Evolutionary conservation across 92 coral and sea anemone genomes (phyloP).

Genomic region (Galaxea fascicularis): DNA sequence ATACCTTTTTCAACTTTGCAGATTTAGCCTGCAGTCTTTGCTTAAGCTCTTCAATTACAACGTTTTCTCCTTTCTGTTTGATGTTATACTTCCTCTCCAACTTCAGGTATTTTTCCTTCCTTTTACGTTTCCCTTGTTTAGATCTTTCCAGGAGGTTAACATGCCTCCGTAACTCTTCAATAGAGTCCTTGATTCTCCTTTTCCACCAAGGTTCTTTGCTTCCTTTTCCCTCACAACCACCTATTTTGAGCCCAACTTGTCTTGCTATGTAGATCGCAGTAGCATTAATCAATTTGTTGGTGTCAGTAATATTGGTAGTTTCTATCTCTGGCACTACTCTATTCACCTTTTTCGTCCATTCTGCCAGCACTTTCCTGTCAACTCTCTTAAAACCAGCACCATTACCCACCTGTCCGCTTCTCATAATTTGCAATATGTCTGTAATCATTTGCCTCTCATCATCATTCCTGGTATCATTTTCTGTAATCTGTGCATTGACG

Average conservation of each 20-base stretch:
- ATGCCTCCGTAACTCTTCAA: slow-evolving; percentile 51
- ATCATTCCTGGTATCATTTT: slow-evolving; percentile 32
- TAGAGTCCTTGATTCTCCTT: slow-evolving; percentile 57
- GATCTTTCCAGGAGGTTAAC: slow-evolving; percentile 46
- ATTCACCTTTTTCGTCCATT: slow-evolving; percentile 47
- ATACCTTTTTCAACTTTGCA: slow-evolving; percentile 54
- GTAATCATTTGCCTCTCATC: slow-evolving; percentile 54
- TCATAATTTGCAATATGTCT: too few species aligned
- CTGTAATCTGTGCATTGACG: slow-evolving; percentile 30
- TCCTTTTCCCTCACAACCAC: slow-evolving; percentile 29
- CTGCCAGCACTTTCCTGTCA: slow-evolving; percentile 47
- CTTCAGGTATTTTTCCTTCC: slow-evolving; percentile 41
- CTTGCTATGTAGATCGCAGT: too few species aligned
- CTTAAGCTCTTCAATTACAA: slow-evolving; percentile 36
- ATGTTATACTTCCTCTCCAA: slow-evolving; percentile 55
- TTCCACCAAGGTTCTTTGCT: slow-evolving; percentile 48
- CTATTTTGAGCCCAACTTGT: slow-evolving; percentile 41
- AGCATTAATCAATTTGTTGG: slow-evolving; percentile 41
- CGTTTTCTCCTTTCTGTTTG: slow-evolving; percentile 51
- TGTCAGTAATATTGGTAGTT: slow-evolving; percentile 49
- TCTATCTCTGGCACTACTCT: slow-evolving; percentile 47
- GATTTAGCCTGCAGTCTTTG: too few species aligned
- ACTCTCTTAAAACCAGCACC: slow-evolving; percentile 37
- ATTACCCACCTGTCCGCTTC: slow-evolving; percentile 55
- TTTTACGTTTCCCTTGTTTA: too few species aligned